These are phyloP conservation scores for Brienomyrus brachyistius DNA, from an alignment of 2,113 vertebrate genomes.

Conservation along the genomic window DNA sequence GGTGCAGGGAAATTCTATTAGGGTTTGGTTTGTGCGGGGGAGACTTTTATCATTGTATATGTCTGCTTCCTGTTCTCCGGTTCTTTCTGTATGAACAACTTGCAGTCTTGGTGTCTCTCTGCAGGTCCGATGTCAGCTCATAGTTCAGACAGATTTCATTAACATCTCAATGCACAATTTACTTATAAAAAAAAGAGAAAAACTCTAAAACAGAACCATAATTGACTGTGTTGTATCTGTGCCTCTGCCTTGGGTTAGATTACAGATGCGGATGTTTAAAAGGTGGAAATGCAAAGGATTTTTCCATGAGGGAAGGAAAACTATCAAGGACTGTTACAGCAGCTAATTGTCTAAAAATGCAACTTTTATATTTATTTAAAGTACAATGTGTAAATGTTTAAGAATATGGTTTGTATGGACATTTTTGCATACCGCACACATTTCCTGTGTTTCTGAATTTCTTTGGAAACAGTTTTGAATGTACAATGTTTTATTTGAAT, in stretches of 20 bases:
- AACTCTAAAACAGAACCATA: neutral
- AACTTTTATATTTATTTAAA: conserved; percentile 23
- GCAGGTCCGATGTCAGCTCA: neutral
- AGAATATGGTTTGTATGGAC: neutral
- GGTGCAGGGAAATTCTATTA: neutral
- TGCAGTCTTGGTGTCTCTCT: neutral
- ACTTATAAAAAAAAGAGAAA: neutral
- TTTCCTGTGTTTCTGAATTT: neutral
- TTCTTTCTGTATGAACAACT: neutral
- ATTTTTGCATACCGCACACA: neutral
- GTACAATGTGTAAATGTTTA: conserved; percentile 5
- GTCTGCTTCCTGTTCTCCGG: neutral
- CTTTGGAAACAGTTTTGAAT: conserved; percentile 26
- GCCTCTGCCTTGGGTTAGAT: neutral
- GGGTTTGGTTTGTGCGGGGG: neutral
- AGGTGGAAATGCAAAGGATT: neutral
- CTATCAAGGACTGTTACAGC: conserved; percentile 17
- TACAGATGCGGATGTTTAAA: neutral
- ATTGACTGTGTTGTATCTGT: neutral
- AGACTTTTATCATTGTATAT: conserved; percentile 8
- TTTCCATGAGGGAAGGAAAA: neutral
- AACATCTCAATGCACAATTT: neutral
- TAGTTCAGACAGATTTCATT: neutral
- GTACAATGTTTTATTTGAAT: conserved; percentile 23
- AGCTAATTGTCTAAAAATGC: conserved; percentile 13